A percentile compares a stretch with the other conserved stretches of the same genome.
Conservation (phyloP, 2,888 invertebrate species). For the Lycophotia porphyrea region DNA sequence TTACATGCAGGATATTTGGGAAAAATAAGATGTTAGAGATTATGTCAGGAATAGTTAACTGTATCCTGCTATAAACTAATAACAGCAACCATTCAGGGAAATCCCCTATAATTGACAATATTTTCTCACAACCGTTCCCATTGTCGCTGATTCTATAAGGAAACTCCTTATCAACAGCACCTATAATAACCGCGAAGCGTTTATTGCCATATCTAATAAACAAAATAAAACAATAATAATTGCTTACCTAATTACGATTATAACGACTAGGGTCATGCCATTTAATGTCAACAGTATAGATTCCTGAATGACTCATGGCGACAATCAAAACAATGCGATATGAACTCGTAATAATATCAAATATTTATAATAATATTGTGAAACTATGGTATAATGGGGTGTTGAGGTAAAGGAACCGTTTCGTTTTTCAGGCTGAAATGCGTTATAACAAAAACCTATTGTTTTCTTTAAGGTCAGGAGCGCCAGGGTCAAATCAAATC, state of each 20-base stretch:
- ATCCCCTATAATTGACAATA: not conserved
- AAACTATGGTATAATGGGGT: not conserved
- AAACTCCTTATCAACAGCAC: not conserved
- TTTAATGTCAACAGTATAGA: slow-evolving; percentile 42
- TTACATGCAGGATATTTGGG: not conserved
- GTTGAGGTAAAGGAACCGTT: not conserved
- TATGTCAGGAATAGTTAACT: not conserved
- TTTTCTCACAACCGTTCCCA: not conserved
- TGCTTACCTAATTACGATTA: slow-evolving; percentile 33
- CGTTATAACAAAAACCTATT: not conserved
- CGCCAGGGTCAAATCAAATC: no score
- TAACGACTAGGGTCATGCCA: slow-evolving; percentile 5
- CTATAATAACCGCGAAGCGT: not conserved
- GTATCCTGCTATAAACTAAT: not conserved
- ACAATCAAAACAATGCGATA: slow-evolving; percentile 35
- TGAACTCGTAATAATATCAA: not conserved
- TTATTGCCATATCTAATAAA: slow-evolving; percentile 22
- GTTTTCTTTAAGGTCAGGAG: not conserved
- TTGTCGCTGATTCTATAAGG: not conserved
- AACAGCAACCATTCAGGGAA: not conserved
- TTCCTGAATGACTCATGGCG: slow-evolving; percentile 56
- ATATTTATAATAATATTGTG: slow-evolving; percentile 19
- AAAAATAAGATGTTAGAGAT: not conserved
- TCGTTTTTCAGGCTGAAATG: not conserved
- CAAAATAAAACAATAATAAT: slow-evolving; percentile 23